These are phyloP conservation scores for Pantelozetes paolii DNA, from an alignment of 2,888 invertebrate species.

Conservation along the genomic window DNA sequence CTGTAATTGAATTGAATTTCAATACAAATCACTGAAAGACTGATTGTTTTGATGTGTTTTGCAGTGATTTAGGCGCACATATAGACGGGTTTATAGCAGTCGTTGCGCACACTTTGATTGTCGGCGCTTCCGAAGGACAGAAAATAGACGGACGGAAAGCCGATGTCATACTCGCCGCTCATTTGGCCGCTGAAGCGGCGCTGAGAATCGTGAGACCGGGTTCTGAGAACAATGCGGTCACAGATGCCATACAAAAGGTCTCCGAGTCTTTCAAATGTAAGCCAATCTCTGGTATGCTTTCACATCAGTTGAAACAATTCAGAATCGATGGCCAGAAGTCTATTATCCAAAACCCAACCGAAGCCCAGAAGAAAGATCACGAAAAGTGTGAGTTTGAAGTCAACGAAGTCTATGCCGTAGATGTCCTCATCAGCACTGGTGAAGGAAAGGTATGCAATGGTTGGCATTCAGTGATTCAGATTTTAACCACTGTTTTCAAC, in stretches of 20 bases:
- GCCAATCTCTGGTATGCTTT: conserved; percentile 67
- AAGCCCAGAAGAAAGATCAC: conserved; percentile 92
- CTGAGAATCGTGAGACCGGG: conserved; percentile 84
- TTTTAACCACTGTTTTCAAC: background rate
- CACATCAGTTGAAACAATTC: conserved; percentile 89
- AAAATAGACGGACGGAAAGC: conserved; percentile 83
- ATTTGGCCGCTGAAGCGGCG: conserved; percentile 92
- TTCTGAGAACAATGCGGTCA: conserved; percentile 85
- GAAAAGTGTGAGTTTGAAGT: conserved; percentile 93
- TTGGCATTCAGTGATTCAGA: too few relatives aligned
- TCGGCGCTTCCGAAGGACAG: conserved; percentile 69
- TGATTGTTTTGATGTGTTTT: conserved; percentile 31
- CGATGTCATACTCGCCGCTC: conserved; percentile 90
- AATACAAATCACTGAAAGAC: background rate
- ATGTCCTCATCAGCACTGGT: conserved; percentile 92
- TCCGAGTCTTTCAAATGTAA: conserved; percentile 91
- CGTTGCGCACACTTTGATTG: conserved; percentile 88
- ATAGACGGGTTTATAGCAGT: conserved; percentile 98
- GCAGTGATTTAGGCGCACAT: conserved; percentile 92
- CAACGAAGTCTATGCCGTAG: conserved; percentile 97
- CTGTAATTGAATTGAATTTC: conserved; percentile 63
- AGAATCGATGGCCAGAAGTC: conserved; percentile 97
- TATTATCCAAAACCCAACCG: conserved; percentile 94
- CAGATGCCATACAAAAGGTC: conserved; percentile 86
- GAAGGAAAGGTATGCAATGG: conserved; percentile 78